Evolutionary conservation across 2,797 vertebrate species (phyloP).

Genomic region (Xiphophorus birchmanni): DNA sequence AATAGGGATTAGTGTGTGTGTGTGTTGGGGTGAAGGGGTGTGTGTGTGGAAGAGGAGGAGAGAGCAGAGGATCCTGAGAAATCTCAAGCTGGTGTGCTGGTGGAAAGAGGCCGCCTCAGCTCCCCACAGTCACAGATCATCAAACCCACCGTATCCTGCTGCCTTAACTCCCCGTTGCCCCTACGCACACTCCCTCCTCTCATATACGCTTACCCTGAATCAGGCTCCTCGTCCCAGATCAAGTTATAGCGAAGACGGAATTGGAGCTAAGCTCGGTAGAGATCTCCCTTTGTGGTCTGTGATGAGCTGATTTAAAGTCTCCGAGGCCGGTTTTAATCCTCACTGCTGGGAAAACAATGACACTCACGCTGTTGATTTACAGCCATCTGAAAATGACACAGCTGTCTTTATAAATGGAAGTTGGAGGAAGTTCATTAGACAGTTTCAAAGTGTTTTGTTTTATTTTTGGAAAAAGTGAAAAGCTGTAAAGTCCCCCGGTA

Average conservation of each 20-base stretch:
- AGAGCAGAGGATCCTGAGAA: not conserved
- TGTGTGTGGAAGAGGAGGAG: not conserved
- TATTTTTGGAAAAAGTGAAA: not conserved
- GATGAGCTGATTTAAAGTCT: not conserved
- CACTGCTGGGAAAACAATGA: not conserved
- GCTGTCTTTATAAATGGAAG: not conserved
- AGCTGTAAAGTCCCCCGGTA: not conserved
- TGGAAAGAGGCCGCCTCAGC: conserved; percentile 10
- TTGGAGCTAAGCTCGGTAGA: not conserved
- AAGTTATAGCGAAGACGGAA: conserved; percentile 7
- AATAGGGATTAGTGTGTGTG: not conserved
- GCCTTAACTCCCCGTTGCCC: conserved; percentile 47
- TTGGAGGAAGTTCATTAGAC: not conserved
- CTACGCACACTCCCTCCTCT: conserved; percentile 9
- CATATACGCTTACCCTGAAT: conserved; percentile 47
- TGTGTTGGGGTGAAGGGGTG: too few species aligned
- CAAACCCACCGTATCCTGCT: conserved; percentile 57
- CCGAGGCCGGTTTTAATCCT: not conserved
- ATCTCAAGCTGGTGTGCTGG: conserved; percentile 11
- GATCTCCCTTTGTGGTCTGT: not conserved
- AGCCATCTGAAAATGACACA: not conserved
- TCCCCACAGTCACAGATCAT: conserved; percentile 50
- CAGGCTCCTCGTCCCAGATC: conserved; percentile 34
- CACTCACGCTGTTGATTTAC: not conserved
- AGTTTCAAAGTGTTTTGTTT: not conserved